phyloP scores from a whole-genome alignment of 2,797 vertebrate genomes.

The Serranus cabrilla region DNA sequence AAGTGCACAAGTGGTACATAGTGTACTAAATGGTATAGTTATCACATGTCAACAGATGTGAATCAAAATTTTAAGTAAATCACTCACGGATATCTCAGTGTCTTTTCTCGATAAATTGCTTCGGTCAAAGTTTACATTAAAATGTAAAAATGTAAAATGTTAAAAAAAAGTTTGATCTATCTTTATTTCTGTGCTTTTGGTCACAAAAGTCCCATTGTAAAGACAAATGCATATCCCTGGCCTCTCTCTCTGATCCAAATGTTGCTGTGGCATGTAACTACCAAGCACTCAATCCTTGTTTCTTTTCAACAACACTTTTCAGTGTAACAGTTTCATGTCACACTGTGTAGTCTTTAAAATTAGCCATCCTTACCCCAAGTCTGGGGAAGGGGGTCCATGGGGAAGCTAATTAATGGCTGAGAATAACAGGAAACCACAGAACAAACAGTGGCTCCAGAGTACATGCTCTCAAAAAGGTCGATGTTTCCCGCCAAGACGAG shows the following conservation, averaged over 20 bases:
- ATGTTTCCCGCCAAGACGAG: conserved; percentile 52
- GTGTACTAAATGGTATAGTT: not conserved
- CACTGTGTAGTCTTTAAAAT: conserved; percentile 53
- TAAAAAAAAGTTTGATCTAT: conserved; percentile 11
- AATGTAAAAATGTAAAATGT: no score
- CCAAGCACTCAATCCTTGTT: conserved; percentile 6
- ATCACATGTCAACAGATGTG: not conserved
- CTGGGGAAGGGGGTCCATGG: conserved; percentile 31
- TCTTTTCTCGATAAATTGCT: not conserved
- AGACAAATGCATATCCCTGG: conserved; percentile 4
- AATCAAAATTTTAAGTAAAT: not conserved
- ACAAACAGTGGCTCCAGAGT: conserved; percentile 47
- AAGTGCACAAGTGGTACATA: not conserved
- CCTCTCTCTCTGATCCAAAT: not conserved
- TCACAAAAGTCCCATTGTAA: conserved; percentile 25
- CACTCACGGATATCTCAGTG: not conserved
- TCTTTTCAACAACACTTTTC: conserved; percentile 26
- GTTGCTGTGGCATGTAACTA: conserved; percentile 7
- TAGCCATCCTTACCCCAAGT: conserved; percentile 26
- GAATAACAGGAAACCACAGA: conserved; percentile 49
- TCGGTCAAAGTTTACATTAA: not conserved
- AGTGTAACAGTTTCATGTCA: conserved; percentile 57
- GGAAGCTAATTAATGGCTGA: conserved; percentile 71
- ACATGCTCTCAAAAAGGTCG: conserved; percentile 27
- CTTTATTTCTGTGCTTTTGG: not conserved